A percentile compares a stretch with the other conserved stretches of the same genome.
These are phyloP conservation scores for Grapholita molesta DNA, from an alignment of 1,140 invertebrate genomes.

Conservation along the genomic window DNA sequence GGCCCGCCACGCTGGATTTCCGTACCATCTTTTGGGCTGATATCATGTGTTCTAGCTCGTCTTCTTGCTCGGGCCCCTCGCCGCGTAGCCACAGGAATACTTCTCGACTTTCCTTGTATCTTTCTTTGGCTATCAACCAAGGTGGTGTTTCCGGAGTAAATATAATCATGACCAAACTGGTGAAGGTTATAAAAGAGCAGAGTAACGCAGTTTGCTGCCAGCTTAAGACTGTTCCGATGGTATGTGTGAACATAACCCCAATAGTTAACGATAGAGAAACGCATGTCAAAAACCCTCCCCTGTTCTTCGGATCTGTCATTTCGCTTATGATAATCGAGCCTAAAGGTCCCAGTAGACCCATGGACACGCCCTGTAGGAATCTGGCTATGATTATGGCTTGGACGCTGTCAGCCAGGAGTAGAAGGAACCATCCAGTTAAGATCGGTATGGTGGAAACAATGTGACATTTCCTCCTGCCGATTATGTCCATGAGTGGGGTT, in stretches of 20 bases:
- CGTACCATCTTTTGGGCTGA: slow-evolving; percentile 47
- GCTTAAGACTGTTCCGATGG: slow-evolving; percentile 50
- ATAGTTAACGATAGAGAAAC: slow-evolving; percentile 61
- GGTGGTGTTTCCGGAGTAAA: slow-evolving; percentile 63
- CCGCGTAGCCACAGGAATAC: slow-evolving; percentile 63
- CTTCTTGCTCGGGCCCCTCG: slow-evolving; percentile 37
- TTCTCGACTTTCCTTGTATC: slow-evolving; percentile 52
- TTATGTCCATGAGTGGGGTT: slow-evolving; percentile 51
- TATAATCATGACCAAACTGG: slow-evolving; percentile 53
- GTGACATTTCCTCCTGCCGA: slow-evolving; percentile 59
- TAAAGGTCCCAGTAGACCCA: slow-evolving; percentile 66
- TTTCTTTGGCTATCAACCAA: slow-evolving; percentile 63
- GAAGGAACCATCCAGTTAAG: slow-evolving; percentile 56
- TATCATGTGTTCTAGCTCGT: slow-evolving; percentile 63
- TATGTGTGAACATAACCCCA: slow-evolving; percentile 58
- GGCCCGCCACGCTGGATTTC: slow-evolving; percentile 47
- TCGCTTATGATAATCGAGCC: slow-evolving; percentile 70
- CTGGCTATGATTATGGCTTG: slow-evolving; percentile 52
- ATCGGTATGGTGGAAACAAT: slow-evolving; percentile 51
- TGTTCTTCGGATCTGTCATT: slow-evolving; percentile 66
- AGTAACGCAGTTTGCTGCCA: slow-evolving; percentile 63
- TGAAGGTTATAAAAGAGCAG: slow-evolving; percentile 62
- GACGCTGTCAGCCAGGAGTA: slow-evolving; percentile 53
- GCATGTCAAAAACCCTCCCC: slow-evolving; percentile 61
- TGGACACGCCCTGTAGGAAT: slow-evolving; percentile 62